These are phyloP conservation scores for Antitype chi DNA, from an alignment of 2,888 invertebrate genomes.

Conservation along the genomic window DNA sequence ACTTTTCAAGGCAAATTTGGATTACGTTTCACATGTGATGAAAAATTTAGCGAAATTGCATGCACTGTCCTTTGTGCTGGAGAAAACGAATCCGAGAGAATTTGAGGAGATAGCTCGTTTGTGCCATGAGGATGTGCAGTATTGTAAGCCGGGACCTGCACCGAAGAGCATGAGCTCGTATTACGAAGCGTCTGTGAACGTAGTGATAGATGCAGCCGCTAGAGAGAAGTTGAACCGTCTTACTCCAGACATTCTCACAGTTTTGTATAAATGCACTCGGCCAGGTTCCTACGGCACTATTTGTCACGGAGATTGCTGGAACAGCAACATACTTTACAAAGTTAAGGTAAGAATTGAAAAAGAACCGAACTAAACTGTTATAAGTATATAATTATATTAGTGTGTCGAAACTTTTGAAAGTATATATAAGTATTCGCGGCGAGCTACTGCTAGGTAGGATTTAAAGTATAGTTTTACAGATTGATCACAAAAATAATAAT, in stretches of 20 bases:
- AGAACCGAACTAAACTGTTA: background rate
- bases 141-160: slow-evolving; percentile 73
- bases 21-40: slow-evolving; percentile 75
- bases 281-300: slow-evolving; percentile 73
- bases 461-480: background rate
- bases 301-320: slow-evolving; percentile 86
- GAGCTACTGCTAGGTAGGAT: background rate
- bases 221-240: slow-evolving; percentile 74
- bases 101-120: slow-evolving; percentile 74
- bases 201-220: slow-evolving; percentile 71
- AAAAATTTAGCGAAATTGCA: slow-evolving; percentile 83
- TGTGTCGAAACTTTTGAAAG: background rate
- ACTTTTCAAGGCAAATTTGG: slow-evolving; percentile 73
- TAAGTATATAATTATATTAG: background rate
- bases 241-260: slow-evolving; percentile 72
- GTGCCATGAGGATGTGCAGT: slow-evolving; percentile 77
- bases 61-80: slow-evolving; percentile 78
- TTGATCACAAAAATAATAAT: slow-evolving; percentile 20
- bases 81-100: slow-evolving; percentile 70
- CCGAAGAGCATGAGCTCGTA: slow-evolving; percentile 75
- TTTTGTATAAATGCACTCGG: slow-evolving; percentile 77
- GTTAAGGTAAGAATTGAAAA: slow-evolving; percentile 72
- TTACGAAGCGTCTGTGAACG: slow-evolving; percentile 78
- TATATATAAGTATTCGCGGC: background rate
- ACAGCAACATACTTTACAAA: slow-evolving; percentile 80